Base-by-base conservation (phyloP, 2,888 invertebrate genomes). In the Pterostichus madidus region DNA sequence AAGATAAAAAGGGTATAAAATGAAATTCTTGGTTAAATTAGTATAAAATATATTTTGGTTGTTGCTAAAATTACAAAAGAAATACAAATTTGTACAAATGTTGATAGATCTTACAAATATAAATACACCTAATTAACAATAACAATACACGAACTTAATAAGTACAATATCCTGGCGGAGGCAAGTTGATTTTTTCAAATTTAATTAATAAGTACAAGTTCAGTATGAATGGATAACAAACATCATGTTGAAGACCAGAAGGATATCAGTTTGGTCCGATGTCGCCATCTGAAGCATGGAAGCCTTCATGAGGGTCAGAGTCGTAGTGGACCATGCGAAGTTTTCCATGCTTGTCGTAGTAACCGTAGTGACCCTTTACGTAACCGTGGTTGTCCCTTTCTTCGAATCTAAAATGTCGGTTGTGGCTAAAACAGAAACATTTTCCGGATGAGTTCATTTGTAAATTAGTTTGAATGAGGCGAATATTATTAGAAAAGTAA, bases 341-440 rank as follows among this genome's bases (percentile, higher is more conserved):
- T 90, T 96, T 96, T 13, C 96, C 96, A 85, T 91, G 90, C 84
- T 93, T 93, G 89, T 96, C 96, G 88, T 95, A 93, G 89, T 94
- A 96, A 56, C 96, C 96, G 87, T 95, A 96, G 87, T 95, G 95
- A 4, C 96, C 96, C 86, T 93, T 94, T 59, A 96, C 95, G 84
- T 93, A 91, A 5, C 96, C 96, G 81, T 95, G 93, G 85, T 93
- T 93, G 89, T 95, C 94, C 78, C 94, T 92, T 88, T 96, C 96
- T 89, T 96, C 96, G 87, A 93, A 94, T 84, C 96, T 93, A 88
- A 96, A 96, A 87, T 96, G 96, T 32, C 96, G 93, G 89, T 95
- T 95, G 89, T 94, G 93, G 80, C 96, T 96, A 91, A 4, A 92
- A 91, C 85, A 85, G 84, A 85, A 84, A 84, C 7, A 59, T 39